These are phyloP conservation scores for Dasypogon diadema DNA, from an alignment of 2,888 invertebrate genomes.

Conservation along the genomic window DNA sequence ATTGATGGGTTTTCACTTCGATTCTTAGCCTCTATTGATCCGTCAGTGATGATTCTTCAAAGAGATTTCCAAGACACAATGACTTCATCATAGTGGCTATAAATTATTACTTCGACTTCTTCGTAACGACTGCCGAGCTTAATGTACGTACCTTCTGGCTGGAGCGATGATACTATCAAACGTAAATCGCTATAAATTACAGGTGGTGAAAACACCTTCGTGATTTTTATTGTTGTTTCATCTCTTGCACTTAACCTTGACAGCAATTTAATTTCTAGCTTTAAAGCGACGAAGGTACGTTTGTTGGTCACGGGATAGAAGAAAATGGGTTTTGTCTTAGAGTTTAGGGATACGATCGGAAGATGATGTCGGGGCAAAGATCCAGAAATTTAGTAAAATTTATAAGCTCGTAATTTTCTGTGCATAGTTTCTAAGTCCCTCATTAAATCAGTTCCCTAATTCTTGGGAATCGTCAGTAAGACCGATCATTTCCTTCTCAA, in stretches of 20 bases:
- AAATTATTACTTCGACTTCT: constrained; percentile 31
- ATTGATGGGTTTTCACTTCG: constrained; percentile 27
- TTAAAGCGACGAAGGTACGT: no score
- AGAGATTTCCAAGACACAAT: constrained; percentile 42
- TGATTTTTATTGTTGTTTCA: constrained; percentile 49
- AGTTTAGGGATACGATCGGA: no score
- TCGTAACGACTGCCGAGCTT: not conserved
- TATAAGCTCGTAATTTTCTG: no score
- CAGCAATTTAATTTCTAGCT: constrained; percentile 34
- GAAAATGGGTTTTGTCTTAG: no score
- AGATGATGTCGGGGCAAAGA: no score
- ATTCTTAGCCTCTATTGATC: constrained; percentile 15
- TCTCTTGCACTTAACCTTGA: constrained; percentile 44
- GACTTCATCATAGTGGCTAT: constrained; percentile 40
- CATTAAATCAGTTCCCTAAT: no score
- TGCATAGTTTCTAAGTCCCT: no score
- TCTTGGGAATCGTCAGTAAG: not conserved
- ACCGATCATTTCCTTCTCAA: not conserved
- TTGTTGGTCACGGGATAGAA: no score
- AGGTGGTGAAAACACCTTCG: constrained; percentile 54
- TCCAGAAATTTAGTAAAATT: no score
- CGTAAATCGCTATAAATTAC: constrained; percentile 52
- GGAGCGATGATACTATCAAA: constrained; percentile 38
- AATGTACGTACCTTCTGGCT: not conserved
- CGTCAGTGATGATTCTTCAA: constrained; percentile 25